Evolutionary conservation across 2,888 invertebrate genomes (phyloP).

Genomic region (Meta bourneti): DNA sequence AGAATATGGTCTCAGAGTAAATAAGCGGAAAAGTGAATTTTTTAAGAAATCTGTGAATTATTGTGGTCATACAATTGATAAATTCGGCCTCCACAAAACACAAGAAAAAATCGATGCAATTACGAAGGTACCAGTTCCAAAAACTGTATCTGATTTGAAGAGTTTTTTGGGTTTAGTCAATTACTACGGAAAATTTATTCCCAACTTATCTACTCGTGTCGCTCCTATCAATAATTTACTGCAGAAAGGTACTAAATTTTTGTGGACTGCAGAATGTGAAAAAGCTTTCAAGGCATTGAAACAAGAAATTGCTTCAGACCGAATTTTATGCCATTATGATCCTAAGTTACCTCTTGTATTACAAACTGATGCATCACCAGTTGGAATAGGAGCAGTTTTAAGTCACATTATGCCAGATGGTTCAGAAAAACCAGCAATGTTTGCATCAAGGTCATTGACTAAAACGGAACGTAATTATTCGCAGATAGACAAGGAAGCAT

Average conservation of each 20-base stretch:
- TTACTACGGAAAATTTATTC: conserved; percentile 59
- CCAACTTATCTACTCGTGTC: conserved; percentile 54
- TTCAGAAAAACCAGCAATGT: conserved; percentile 80
- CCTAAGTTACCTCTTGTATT: conserved; percentile 78
- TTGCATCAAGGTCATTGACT: conserved; percentile 80
- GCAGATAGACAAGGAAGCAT: conserved; percentile 80
- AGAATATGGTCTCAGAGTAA: no score
- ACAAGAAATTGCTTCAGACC: conserved; percentile 44
- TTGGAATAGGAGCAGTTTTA: conserved; percentile 80
- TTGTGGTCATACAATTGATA: conserved; percentile 57
- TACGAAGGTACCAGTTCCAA: conserved; percentile 56
- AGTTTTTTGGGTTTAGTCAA: conserved; percentile 56
- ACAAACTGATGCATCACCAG: conserved; percentile 80
- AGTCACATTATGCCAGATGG: conserved; percentile 79
- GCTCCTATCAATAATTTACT: conserved; percentile 49
- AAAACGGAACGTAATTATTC: conserved; percentile 79
- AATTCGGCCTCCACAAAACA: conserved; percentile 39
- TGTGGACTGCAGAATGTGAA: conserved; percentile 51
- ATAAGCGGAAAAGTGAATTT: no score
- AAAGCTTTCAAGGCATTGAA: conserved; percentile 56
- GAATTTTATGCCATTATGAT: conserved; percentile 78
- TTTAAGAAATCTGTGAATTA: conserved; percentile 32
- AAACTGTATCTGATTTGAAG: conserved; percentile 54
- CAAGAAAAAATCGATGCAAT: conserved; percentile 59
- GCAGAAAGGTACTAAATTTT: conserved; percentile 40